Percentiles rank a stretch among this genome's conserved stretches.
Evolutionary conservation across 2,797 vertebrate genomes (phyloP).

Genomic region (Hemitrygon akajei): DNA sequence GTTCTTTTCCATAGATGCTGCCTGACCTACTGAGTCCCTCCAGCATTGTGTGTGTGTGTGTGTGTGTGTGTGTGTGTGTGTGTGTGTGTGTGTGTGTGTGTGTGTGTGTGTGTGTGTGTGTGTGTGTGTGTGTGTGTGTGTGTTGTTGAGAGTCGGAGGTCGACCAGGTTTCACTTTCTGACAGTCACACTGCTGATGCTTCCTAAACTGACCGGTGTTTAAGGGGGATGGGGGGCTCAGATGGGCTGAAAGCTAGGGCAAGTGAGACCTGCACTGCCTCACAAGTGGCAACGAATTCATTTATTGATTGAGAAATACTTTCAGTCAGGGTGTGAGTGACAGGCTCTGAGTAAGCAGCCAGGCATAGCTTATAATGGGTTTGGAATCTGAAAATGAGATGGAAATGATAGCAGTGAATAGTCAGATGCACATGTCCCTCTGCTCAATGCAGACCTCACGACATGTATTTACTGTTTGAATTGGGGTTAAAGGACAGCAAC

Average conservation of each 20-base stretch:
- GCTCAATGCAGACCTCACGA: neutral
- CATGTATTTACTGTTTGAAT: neutral
- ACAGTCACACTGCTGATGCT: neutral
- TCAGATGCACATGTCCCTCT: neutral
- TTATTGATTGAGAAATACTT: neutral
- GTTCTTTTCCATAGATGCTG: too few relatives aligned
- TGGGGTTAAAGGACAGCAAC: neutral
- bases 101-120: too few relatives aligned
- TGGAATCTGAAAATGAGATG: slow-evolving; percentile 12
- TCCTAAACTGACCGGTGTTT: too few relatives aligned
- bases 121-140: too few relatives aligned
- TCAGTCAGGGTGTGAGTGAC: neutral
- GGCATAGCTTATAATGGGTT: neutral
- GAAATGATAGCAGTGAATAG: neutral
- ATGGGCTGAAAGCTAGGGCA: neutral
- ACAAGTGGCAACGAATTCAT: too few relatives aligned
- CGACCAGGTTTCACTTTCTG: neutral
- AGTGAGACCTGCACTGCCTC: neutral
- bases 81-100: too few relatives aligned
- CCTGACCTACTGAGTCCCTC: too few relatives aligned
- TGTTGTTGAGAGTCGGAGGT: too few relatives aligned
- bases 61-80: too few relatives aligned
- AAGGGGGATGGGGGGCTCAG: neutral
- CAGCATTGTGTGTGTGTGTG: too few relatives aligned
- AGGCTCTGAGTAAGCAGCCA: neutral